Evolutionary conservation across 2,888 invertebrate genomes (phyloP).

Genomic region (Spodoptera picta): DNA sequence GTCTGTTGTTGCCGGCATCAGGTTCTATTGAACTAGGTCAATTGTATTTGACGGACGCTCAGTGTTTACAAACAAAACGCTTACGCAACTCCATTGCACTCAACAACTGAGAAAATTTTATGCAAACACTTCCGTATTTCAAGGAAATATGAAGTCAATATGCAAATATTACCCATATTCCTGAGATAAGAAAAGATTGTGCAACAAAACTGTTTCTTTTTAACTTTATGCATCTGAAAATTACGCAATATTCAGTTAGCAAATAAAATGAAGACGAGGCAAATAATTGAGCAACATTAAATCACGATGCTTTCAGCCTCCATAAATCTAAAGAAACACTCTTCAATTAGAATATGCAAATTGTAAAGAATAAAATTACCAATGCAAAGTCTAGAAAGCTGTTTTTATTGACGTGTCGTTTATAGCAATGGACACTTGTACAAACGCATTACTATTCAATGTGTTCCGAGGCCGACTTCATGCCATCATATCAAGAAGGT

Average conservation of each 20-base stretch:
- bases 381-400: conserved; percentile 44
- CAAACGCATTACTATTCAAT: conserved; percentile 68
- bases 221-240: not conserved
- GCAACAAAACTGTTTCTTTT: not conserved
- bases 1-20: conserved; percentile 39
- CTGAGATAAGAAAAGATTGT: no score
- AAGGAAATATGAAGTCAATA: not conserved
- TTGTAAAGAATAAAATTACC: conserved; percentile 35
- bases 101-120: conserved; percentile 10
- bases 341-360: conserved; percentile 27
- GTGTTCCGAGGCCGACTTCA: conserved; percentile 62
- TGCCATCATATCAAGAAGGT: conserved; percentile 67
- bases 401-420: conserved; percentile 52
- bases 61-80: conserved; percentile 78
- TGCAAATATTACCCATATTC: not conserved
- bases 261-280: conserved; percentile 10
- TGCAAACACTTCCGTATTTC: conserved; percentile 20
- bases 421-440: conserved; percentile 60
- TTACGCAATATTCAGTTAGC: conserved; percentile 9
- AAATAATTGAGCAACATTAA: conserved; percentile 20
- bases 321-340: conserved; percentile 17
- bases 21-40: conserved; percentile 68
- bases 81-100: conserved; percentile 67
- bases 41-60: conserved; percentile 66
- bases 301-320: conserved; percentile 22